A percentile compares a stretch with the other conserved stretches of the same genome.
Evolutionary conservation across 2,113 vertebrate genomes (phyloP).

Genomic region (Azemiops feae): DNA sequence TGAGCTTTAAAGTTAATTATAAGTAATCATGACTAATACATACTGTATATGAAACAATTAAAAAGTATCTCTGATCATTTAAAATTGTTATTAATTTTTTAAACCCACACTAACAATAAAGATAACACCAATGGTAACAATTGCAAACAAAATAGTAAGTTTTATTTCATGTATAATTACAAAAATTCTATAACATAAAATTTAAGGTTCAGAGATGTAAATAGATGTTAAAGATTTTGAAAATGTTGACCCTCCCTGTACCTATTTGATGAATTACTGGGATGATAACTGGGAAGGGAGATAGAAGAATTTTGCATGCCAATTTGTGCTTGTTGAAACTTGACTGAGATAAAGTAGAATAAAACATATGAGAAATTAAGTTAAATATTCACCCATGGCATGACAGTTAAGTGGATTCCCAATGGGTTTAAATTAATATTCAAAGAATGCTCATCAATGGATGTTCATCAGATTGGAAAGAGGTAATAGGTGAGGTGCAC

Average conservation of each 20-base stretch:
- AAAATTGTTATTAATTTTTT: background rate
- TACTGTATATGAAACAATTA: background rate
- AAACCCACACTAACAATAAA: background rate
- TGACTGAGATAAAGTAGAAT: background rate
- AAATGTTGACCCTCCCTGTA: background rate
- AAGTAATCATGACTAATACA: background rate
- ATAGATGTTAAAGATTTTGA: background rate
- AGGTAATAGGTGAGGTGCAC: background rate
- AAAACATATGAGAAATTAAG: background rate
- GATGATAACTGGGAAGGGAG: background rate
- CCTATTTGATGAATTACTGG: background rate
- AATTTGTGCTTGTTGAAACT: background rate
- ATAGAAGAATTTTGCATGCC: background rate
- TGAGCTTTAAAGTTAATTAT: background rate
- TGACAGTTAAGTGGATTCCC: background rate
- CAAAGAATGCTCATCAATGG: background rate
- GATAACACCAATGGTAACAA: background rate
- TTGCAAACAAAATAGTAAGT: background rate
- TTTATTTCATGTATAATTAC: background rate
- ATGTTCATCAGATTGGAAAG: background rate
- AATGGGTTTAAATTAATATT: background rate
- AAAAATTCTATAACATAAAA: background rate
- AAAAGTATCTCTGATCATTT: background rate
- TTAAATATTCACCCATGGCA: background rate
- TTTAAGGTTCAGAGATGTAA: background rate